Conservation (phyloP, 2,888 invertebrate species). For the Pristionchus arcanus region DNA sequence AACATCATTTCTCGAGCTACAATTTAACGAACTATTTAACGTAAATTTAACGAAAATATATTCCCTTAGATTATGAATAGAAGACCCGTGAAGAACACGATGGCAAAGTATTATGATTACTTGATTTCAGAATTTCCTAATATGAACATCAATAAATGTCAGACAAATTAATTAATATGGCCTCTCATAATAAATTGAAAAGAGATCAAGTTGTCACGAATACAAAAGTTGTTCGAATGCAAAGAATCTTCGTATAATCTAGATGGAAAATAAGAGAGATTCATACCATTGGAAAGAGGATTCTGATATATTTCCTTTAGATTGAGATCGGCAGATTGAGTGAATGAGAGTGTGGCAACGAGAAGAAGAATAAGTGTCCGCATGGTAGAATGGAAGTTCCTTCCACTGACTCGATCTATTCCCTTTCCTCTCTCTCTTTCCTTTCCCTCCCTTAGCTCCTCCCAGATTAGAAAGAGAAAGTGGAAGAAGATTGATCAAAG, state of each 20-base stretch:
- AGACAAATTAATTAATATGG: too few species aligned
- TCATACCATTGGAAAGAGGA: constrained; percentile 72
- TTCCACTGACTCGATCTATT: constrained; percentile 40
- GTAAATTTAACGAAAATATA: too few species aligned
- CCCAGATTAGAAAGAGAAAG: constrained; percentile 34
- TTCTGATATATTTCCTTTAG: constrained; percentile 75
- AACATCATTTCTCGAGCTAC: background rate
- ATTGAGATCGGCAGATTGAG: constrained; percentile 62
- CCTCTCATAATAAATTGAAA: too few species aligned
- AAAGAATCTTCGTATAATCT: background rate
- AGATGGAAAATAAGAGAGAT: background rate
- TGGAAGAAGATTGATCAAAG: constrained; percentile 29
- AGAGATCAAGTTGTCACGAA: background rate
- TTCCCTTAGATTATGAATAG: background rate
- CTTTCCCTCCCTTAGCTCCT: constrained; percentile 24
- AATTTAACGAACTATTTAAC: background rate
- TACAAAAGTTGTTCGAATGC: background rate
- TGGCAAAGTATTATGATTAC: too few species aligned
- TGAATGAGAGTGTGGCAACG: constrained; percentile 59
- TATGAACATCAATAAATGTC: too few species aligned
- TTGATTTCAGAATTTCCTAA: too few species aligned
- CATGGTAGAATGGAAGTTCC: constrained; percentile 27
- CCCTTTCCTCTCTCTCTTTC: background rate
- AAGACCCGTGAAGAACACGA: background rate
- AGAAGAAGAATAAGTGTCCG: constrained; percentile 57